A percentile compares a stretch with the other conserved stretches of the same genome.
phyloP scores from a whole-genome alignment of 2,888 invertebrate species.

The Biston stratarius region DNA sequence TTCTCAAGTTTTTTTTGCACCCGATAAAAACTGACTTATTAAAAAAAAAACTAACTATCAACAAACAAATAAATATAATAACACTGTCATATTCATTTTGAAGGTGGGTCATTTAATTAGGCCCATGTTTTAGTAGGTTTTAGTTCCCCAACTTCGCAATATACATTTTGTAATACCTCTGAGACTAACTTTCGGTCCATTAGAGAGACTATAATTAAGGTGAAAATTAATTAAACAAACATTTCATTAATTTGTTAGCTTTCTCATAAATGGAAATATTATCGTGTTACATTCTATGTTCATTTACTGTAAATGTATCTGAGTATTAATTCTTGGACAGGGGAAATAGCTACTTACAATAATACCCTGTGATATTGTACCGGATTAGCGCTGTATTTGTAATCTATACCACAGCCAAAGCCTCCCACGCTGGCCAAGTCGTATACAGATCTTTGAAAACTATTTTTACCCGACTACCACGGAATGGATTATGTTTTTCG shows the following conservation, averaged over 20 bases:
- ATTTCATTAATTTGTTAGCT: constrained; percentile 15
- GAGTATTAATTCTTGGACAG: too few relatives aligned
- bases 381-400: too few relatives aligned
- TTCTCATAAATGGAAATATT: constrained; percentile 3
- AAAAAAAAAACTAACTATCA: not conserved
- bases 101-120: constrained; percentile 23
- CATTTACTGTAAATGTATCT: too few relatives aligned
- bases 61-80: constrained; percentile 3
- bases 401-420: too few relatives aligned
- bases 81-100: constrained; percentile 8
- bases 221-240: constrained; percentile 20
- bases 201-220: constrained; percentile 21
- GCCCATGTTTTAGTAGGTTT: constrained; percentile 20
- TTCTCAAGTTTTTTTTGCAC: too few relatives aligned
- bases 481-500: too few relatives aligned
- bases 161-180: constrained; percentile 12
- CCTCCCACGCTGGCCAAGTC: too few relatives aligned
- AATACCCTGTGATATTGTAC: too few relatives aligned
- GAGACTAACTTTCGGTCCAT: constrained; percentile 23
- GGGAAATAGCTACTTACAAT: too few relatives aligned
- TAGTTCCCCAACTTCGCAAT: constrained; percentile 18
- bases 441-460: too few relatives aligned
- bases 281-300: not conserved
- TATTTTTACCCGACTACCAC: too few relatives aligned
- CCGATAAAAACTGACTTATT: too few relatives aligned